A percentile compares a stretch with the other conserved stretches of the same genome.
These are phyloP conservation scores for Dendrolimus kikuchii DNA, from an alignment of 1,140 invertebrate genomes.

Conservation along the genomic window DNA sequence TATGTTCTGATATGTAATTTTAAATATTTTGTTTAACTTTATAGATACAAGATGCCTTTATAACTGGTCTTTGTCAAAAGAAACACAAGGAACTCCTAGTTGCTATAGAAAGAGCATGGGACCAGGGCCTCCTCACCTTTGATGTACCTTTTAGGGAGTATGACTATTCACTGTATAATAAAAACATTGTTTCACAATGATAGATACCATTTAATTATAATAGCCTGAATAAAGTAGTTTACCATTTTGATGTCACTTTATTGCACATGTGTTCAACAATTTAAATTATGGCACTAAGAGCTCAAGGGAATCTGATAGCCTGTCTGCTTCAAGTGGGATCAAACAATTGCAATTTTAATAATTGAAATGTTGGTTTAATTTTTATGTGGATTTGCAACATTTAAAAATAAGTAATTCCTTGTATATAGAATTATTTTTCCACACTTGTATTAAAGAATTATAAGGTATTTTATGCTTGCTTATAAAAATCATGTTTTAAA, in stretches of 20 bases:
- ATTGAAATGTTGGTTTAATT: too few relatives aligned
- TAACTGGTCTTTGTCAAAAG: conserved; percentile 87
- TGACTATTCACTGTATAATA: conserved; percentile 83
- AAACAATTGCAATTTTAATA: too few relatives aligned
- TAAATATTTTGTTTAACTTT: conserved; percentile 20
- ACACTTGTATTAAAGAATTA: too few relatives aligned
- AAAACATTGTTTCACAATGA: conserved; percentile 10
- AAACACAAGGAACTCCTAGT: conserved; percentile 82
- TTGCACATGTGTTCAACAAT: conserved; percentile 1
- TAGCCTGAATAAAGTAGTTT: background rate
- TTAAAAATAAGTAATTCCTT: too few relatives aligned
- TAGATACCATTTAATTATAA: background rate
- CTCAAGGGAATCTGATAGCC: too few relatives aligned
- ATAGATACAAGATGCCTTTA: conserved; percentile 75
- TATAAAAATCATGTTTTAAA: too few relatives aligned
- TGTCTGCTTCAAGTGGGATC: too few relatives aligned
- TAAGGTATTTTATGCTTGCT: too few relatives aligned
- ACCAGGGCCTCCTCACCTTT: conserved; percentile 84
- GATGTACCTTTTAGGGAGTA: conserved; percentile 87
- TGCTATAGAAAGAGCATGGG: conserved; percentile 84
- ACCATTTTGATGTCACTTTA: conserved; percentile 2
- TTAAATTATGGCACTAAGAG: conserved; percentile 6
- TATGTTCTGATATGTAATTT: background rate
- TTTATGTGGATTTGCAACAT: too few relatives aligned
- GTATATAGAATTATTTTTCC: too few relatives aligned